Conservation (phyloP, 1,140 invertebrate species). For the Cherax quadricarinatus region DNA sequence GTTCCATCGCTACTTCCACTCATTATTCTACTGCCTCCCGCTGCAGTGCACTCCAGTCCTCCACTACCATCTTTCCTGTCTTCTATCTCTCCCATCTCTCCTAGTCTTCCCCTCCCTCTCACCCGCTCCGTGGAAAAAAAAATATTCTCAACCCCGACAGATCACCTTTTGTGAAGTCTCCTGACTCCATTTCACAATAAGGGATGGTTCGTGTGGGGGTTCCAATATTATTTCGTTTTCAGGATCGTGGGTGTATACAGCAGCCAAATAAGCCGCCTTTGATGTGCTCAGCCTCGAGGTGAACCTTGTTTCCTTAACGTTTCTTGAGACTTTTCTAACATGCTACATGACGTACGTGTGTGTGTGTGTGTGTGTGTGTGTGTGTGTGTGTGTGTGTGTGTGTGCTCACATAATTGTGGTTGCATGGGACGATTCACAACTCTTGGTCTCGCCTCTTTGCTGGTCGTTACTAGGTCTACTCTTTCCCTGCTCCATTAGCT, state of each 20-base stretch:
- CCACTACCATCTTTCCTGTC: not conserved
- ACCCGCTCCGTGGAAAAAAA: not conserved
- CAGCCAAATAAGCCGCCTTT: not conserved
- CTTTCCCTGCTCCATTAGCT: no score
- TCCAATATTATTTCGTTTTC: conserved; percentile 14
- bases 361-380: not conserved
- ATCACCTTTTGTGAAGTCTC: conserved; percentile 12
- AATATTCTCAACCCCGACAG: not conserved
- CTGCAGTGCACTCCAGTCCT: not conserved
- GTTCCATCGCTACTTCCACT: not conserved
- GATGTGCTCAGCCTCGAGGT: not conserved
- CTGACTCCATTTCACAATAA: conserved; percentile 21
- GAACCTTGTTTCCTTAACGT: not conserved
- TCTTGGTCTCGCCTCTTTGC: no score
- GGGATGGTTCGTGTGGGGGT: not conserved
- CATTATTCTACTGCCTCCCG: not conserved
- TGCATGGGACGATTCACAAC: not conserved
- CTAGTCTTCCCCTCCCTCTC: no score
- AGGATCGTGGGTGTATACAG: not conserved
- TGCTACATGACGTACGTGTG: not conserved
- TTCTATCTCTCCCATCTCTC: not conserved
- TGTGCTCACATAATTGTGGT: no score
- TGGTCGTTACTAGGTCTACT: not conserved
- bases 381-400: not conserved
- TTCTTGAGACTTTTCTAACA: not conserved